Percentiles rank a stretch among this genome's conserved stretches.
phyloP scores from a whole-genome alignment of 1,140 invertebrate species.

The Phocides pigmalion region DNA sequence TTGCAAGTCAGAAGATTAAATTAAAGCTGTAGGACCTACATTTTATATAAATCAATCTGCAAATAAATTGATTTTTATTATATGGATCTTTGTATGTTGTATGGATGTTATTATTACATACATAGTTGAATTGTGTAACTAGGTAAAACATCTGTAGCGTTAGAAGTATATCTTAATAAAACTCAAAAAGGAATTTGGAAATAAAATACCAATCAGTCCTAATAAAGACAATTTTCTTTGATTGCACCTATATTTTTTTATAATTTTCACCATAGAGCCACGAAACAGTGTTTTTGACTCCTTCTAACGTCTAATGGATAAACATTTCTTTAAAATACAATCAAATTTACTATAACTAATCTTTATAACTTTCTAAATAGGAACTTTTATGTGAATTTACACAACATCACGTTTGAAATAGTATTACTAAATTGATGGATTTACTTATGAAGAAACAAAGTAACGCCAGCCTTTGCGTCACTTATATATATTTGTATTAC shows the following conservation, averaged over 20 bases:
- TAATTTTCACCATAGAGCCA: not conserved
- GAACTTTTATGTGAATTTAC: too few species aligned
- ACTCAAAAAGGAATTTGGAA: not conserved
- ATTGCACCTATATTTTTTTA: slow-evolving; percentile 11
- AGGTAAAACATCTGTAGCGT: too few species aligned
- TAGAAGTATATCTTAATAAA: too few species aligned
- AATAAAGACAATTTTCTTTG: slow-evolving; percentile 19
- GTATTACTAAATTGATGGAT: slow-evolving; percentile 1
- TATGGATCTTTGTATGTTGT: too few species aligned
- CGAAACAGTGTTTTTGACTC: slow-evolving; percentile 1
- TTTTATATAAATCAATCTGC: too few species aligned
- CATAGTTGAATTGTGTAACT: too few species aligned
- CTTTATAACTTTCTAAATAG: too few species aligned
- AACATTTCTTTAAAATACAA: not conserved
- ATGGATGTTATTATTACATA: too few species aligned
- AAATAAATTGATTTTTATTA: too few species aligned
- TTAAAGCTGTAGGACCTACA: too few species aligned
- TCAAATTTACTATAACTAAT: not conserved
- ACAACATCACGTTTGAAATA: not conserved
- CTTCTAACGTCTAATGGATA: not conserved
- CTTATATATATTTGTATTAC: not conserved
- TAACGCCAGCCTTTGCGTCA: slow-evolving; percentile 1
- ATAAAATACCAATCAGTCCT: slow-evolving; percentile 22
- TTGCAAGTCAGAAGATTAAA: too few species aligned
- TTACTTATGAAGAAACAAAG: too few species aligned